Percentiles rank a stretch among this genome's conserved stretches.
These are phyloP conservation scores for Cranoglanis bouderius DNA, from an alignment of 2,113 vertebrate species.

Conservation along the genomic window DNA sequence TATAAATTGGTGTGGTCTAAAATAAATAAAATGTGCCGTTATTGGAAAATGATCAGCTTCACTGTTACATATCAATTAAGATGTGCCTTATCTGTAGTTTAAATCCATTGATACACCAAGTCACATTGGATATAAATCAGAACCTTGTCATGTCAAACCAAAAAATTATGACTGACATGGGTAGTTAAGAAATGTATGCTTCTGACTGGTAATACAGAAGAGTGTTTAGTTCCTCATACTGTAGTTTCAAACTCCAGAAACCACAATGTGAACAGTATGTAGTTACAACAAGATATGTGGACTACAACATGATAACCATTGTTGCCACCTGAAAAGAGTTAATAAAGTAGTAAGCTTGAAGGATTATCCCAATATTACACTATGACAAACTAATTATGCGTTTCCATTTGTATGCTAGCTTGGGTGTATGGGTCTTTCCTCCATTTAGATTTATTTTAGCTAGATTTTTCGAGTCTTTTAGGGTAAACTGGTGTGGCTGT, in stretches of 20 bases:
- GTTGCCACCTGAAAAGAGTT: not conserved
- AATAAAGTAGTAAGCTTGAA: not conserved
- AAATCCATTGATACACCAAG: not conserved
- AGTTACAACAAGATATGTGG: not conserved
- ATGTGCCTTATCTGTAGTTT: not conserved
- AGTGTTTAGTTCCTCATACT: not conserved
- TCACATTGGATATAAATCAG: not conserved
- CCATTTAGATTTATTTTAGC: not conserved
- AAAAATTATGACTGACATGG: not conserved
- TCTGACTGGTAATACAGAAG: not conserved
- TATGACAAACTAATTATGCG: not conserved
- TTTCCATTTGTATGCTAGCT: not conserved
- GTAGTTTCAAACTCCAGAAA: not conserved
- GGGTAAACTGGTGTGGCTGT: not conserved
- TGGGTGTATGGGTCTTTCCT: not conserved
- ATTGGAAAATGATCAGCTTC: not conserved
- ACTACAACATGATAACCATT: not conserved
- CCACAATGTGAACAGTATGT: not conserved
- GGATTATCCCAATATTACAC: not conserved
- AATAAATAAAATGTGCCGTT: not conserved
- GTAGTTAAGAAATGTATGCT: not conserved
- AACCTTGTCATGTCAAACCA: not conserved
- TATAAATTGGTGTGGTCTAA: not conserved
- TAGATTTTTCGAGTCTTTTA: not conserved
- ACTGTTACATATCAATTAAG: not conserved